phyloP scores from a whole-genome alignment of 1,140 invertebrate species.

The Cotesia chilonis region DNA sequence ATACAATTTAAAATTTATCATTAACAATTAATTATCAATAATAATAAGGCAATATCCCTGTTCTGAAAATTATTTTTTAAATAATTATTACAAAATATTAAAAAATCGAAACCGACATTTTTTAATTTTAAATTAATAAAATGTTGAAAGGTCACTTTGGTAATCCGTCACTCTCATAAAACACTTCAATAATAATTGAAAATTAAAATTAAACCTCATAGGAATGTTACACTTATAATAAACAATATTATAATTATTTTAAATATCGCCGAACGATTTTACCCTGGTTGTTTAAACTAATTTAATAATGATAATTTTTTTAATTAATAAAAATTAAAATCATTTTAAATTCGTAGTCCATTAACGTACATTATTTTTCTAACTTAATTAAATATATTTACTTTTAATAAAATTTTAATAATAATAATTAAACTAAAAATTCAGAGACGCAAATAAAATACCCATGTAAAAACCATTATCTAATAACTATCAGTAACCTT shows the following conservation, averaged over 20 bases:
- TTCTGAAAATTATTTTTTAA: not conserved
- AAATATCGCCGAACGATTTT: slow-evolving; percentile 28
- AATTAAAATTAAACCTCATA: not conserved
- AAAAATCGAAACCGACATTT: not conserved
- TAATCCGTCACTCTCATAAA: not conserved
- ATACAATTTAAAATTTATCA: not conserved
- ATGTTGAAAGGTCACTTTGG: not conserved
- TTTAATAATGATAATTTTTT: slow-evolving; percentile 4
- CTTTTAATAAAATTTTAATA: slow-evolving; percentile 20
- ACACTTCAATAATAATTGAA: not conserved
- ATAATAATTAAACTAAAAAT: slow-evolving; percentile 18
- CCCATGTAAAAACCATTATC: slow-evolving; percentile 19
- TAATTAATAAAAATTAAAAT: slow-evolving; percentile 9
- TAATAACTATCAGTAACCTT: slow-evolving; percentile 18
- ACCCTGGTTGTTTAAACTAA: slow-evolving; percentile 19
- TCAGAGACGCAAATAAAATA: slow-evolving; percentile 14
- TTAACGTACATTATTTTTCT: slow-evolving; percentile 3
- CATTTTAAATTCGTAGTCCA: not conserved
- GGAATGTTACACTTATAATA: slow-evolving; percentile 11
- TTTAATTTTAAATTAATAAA: not conserved
- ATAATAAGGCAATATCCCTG: slow-evolving; percentile 4
- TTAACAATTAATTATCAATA: slow-evolving; percentile 10
- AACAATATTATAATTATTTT: slow-evolving; percentile 14
- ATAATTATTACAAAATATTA: not conserved
- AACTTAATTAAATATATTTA: not conserved